Conservation (phyloP, 1,140 invertebrate genomes). For the Caenorhabditis brenneri region DNA sequence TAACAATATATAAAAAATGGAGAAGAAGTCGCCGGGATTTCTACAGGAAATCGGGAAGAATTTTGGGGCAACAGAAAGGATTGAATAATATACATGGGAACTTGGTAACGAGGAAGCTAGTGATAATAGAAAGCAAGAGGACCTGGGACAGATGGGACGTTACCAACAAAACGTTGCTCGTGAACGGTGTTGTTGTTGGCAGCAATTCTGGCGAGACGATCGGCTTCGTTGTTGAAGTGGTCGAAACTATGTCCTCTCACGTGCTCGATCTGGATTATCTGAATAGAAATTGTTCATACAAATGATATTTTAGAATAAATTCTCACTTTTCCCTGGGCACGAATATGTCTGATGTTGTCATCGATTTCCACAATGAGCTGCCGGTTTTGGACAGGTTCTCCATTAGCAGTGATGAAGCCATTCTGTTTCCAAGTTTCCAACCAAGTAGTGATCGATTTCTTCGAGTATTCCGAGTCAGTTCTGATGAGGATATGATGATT, state of each 20-base stretch:
- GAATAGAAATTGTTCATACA: too few relatives aligned
- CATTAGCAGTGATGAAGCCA: background rate
- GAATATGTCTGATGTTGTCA: background rate
- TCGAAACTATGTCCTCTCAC: background rate
- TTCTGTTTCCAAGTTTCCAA: background rate
- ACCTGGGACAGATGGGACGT: too few relatives aligned
- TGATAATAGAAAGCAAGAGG: too few relatives aligned
- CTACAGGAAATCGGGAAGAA: too few relatives aligned
- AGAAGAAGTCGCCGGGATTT: too few relatives aligned
- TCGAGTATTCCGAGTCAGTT: background rate
- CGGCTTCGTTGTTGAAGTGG: background rate
- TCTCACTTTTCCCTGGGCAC: background rate
- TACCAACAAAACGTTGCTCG: too few relatives aligned
- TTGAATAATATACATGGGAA: too few relatives aligned
- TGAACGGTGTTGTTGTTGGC: background rate
- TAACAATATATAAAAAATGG: too few relatives aligned
- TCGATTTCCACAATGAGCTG: background rate
- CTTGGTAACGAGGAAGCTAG: too few relatives aligned
- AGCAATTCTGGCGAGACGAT: background rate
- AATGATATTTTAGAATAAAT: too few relatives aligned
- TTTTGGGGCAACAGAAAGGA: too few relatives aligned
- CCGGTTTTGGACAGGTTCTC: background rate
- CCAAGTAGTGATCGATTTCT: background rate
- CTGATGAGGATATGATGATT: background rate
- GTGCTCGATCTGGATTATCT: background rate